Conservation (phyloP, 92 coral and sea anemone genomes). For the Micromussa lordhowensis region DNA sequence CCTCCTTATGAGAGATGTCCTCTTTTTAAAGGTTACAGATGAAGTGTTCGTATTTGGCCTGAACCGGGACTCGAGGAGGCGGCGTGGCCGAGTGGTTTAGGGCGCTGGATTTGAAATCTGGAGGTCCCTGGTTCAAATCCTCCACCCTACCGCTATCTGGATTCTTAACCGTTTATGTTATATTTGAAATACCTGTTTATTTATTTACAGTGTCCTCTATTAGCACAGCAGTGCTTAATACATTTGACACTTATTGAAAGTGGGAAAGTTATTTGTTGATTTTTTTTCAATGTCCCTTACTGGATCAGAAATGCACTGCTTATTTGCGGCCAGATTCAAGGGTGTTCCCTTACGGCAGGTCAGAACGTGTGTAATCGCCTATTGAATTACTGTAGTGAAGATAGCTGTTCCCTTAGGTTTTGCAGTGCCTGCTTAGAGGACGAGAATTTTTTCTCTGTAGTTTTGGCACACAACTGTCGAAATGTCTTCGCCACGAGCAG, state of each 20-base stretch:
- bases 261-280: too few relatives aligned
- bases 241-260: background rate
- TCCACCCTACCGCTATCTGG: too few relatives aligned
- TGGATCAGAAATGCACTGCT: background rate
- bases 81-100: too few relatives aligned
- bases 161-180: too few relatives aligned
- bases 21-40: background rate
- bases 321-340: too few relatives aligned
- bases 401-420: conserved; percentile 61
- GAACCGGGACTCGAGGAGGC: too few relatives aligned
- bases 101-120: too few relatives aligned
- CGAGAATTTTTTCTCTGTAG: conserved; percentile 84
- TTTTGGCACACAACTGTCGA: conserved; percentile 81
- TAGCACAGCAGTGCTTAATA: too few relatives aligned
- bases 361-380: background rate
- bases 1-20: background rate
- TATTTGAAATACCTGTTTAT: too few relatives aligned
- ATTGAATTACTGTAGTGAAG: background rate
- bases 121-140: too few relatives aligned
- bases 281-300: background rate
- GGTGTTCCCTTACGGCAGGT: too few relatives aligned
- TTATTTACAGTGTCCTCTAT: too few relatives aligned
- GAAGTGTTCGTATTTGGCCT: background rate
- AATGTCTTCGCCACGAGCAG: conserved; percentile 69
- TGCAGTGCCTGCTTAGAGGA: conserved; percentile 82